Evolutionary conservation across 2,888 invertebrate species (phyloP).

Genomic region (Yponomeuta cagnagella): DNA sequence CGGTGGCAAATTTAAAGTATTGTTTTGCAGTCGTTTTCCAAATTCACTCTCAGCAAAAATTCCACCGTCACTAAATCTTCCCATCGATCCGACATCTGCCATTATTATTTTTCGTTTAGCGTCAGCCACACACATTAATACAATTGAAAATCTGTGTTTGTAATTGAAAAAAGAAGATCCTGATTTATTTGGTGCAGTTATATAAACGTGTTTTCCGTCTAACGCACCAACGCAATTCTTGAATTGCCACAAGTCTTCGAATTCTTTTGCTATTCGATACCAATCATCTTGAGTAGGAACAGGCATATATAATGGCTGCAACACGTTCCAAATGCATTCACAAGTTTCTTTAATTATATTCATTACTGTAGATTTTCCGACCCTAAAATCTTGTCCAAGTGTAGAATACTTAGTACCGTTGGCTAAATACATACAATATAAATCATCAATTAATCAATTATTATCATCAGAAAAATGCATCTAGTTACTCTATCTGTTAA

Average conservation of each 20-base stretch:
- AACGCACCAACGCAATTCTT: slow-evolving; percentile 13
- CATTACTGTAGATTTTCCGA: slow-evolving; percentile 8
- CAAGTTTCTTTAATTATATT: slow-evolving; percentile 8
- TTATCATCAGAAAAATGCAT: slow-evolving; percentile 15
- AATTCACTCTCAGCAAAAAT: slow-evolving; percentile 5
- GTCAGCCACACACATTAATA: slow-evolving; percentile 10
- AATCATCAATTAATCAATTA: slow-evolving; percentile 16
- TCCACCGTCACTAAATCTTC: slow-evolving; percentile 12
- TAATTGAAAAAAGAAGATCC: slow-evolving; percentile 11
- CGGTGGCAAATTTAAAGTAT: slow-evolving; percentile 24
- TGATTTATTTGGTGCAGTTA: slow-evolving; percentile 12
- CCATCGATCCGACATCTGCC: slow-evolving; percentile 14
- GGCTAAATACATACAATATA: slow-evolving; percentile 15
- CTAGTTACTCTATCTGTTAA: slow-evolving; percentile 15
- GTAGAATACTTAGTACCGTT: slow-evolving; percentile 6
- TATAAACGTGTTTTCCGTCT: slow-evolving; percentile 12
- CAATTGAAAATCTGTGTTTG: slow-evolving; percentile 12
- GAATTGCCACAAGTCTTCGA: slow-evolving; percentile 13
- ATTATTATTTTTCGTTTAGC: slow-evolving; percentile 11
- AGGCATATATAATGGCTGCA: slow-evolving; percentile 5
- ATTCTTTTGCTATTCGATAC: slow-evolving; percentile 9
- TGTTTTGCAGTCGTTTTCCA: slow-evolving; percentile 2
- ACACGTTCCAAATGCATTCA: slow-evolving; percentile 9
- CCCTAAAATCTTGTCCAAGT: slow-evolving; percentile 10
- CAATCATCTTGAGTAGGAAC: slow-evolving; percentile 8